A percentile compares a stretch with the other conserved stretches of the same genome.
These are phyloP conservation scores for Psammodynastes pulverulentus DNA, from an alignment of 2,113 vertebrate genomes.

Conservation along the genomic window DNA sequence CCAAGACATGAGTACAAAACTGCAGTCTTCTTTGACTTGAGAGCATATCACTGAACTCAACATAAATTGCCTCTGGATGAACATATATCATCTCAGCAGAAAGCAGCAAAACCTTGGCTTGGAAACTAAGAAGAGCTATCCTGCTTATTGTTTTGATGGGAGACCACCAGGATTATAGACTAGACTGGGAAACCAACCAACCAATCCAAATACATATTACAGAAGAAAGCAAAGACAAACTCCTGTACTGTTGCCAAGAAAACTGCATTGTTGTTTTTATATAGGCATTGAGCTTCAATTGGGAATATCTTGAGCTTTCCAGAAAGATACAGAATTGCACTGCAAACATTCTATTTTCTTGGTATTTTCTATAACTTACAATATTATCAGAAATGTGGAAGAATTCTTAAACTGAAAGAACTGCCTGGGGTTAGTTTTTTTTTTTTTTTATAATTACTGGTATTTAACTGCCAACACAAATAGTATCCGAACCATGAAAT, in stretches of 20 bases:
- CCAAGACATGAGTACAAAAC: not conserved
- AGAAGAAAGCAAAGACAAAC: not conserved
- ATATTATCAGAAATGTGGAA: not conserved
- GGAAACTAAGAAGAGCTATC: not conserved
- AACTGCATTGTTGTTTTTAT: not conserved
- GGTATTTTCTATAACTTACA: not conserved
- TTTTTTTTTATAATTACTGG: not conserved
- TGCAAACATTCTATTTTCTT: not conserved
- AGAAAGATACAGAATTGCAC: not conserved
- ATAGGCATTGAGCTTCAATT: not conserved
- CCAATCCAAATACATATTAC: not conserved
- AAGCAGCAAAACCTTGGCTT: not conserved
- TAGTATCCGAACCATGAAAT: not conserved
- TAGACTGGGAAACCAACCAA: not conserved
- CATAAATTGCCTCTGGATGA: not conserved
- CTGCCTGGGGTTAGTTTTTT: not conserved
- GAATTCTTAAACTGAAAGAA: not conserved
- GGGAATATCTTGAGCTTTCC: not conserved
- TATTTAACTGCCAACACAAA: not conserved
- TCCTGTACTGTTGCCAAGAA: not conserved
- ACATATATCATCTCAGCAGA: not conserved
- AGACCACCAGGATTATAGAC: not conserved
- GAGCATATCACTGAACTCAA: not conserved
- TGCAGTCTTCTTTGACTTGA: not conserved
- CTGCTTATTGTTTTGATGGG: not conserved